These are phyloP conservation scores for Scomberomorus guttatus DNA, from an alignment of 2,797 vertebrate species.

Conservation along the genomic window DNA sequence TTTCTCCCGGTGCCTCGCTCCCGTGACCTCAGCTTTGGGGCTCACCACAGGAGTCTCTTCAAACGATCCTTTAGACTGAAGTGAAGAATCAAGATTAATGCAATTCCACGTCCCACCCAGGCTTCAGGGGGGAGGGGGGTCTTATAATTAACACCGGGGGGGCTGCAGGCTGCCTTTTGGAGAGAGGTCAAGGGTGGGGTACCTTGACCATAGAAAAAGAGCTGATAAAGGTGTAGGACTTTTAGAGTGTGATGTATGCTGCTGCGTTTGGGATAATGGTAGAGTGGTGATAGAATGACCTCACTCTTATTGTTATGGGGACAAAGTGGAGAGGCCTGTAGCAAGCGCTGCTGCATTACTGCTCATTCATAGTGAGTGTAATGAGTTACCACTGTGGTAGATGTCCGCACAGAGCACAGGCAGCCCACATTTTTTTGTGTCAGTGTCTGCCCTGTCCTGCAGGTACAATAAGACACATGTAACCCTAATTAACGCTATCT, in stretches of 20 bases:
- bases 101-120: slow-evolving; percentile 76
- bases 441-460: slow-evolving; percentile 1
- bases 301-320: slow-evolving; percentile 68
- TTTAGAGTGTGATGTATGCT: slow-evolving; percentile 56
- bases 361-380: slow-evolving; percentile 59
- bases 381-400: slow-evolving; percentile 51
- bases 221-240: slow-evolving; percentile 63
- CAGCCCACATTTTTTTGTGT: neutral
- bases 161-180: slow-evolving; percentile 70
- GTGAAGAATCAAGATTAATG: slow-evolving; percentile 88
- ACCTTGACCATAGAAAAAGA: slow-evolving; percentile 57
- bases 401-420: neutral
- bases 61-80: slow-evolving; percentile 84
- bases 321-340: slow-evolving; percentile 56
- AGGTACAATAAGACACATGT: neutral
- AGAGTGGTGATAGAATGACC: slow-evolving; percentile 57
- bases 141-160: slow-evolving; percentile 86
- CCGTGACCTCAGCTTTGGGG: slow-evolving; percentile 79
- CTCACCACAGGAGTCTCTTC: slow-evolving; percentile 84
- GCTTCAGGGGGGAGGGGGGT: slow-evolving; percentile 59
- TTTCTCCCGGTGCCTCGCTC: slow-evolving; percentile 46
- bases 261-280: slow-evolving; percentile 52
- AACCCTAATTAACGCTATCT: neutral
- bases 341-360: slow-evolving; percentile 50
- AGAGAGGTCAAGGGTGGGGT: slow-evolving; percentile 63